Base-by-base conservation (phyloP, 2,113 vertebrate species). In the Phyllopteryx taeniolatus region DNA sequence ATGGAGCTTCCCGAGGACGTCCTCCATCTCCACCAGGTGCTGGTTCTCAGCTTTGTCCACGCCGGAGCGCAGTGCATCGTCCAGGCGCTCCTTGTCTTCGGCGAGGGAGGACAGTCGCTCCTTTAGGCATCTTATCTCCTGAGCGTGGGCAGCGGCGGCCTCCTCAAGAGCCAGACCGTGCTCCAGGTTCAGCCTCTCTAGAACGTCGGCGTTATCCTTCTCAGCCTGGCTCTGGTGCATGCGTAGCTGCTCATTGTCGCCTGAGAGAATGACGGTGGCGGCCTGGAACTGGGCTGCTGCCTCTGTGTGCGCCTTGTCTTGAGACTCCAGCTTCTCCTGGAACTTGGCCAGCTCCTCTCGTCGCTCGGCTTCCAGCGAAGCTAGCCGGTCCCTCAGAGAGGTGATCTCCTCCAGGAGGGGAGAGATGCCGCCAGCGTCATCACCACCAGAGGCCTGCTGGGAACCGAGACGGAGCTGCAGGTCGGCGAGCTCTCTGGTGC, bases 21-120 rank as follows among this genome's bases (percentile, higher is more conserved):
- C 98, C 85, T 99, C 97, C 95, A 99, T 95, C 85, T 99, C 97
- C 64, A 98, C 94, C n/a, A 98, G 94, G 78, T 99, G 97, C 86
- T 98, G 97, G 72, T 97, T 94, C 87, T 98, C 97, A 0, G 90
- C 87, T 46, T 80, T 94, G 80, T 99, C 98, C 80, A 99, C 84
- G 3, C 89, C 94, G 31, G 82, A 90, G 62, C 92, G 91, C 35
- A 97, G 73, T 12, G 82, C 89, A 61, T 98, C 96, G 80, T 95
- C 90, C 76, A 90, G 89, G 59, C 82, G 88, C 70, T 98, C 96
- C 76, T 95, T 97, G 73, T 97, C 96, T 59, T 95, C 93, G 0
- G 90, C 85, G 77, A 92, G 67, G 8, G 89, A 80, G 77, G 83
- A 72, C 43, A 97, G 84, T 68, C 90, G 92, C 8, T 81, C 77